Base-by-base conservation (phyloP, 1,140 invertebrate genomes). In the Papilio xuthus region DNA sequence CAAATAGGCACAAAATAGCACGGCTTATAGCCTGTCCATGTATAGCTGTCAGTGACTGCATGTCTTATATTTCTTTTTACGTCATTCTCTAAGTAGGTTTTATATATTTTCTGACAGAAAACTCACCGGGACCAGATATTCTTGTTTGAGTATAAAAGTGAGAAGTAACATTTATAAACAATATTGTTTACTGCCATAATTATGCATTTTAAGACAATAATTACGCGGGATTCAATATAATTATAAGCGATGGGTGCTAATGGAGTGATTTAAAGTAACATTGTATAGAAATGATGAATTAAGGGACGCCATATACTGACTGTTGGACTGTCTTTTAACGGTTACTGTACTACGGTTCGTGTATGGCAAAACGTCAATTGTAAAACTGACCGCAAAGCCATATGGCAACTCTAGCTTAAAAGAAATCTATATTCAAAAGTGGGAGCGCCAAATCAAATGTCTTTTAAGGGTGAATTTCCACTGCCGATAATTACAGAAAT, bases 161-260 rank as follows among this genome's bases (percentile, higher is more conserved):
- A 7, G 32, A 37, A 37, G 32, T n/a, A n/a, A n/a, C n/a, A n/a
- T n/a, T n/a, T n/a, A n/a, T n/a, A 37, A 37, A 37, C 32, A 37
- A 37, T 37, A 18, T 50, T 18, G 15, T 50, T 63, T 26, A 10
- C 26, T 67, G 9, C 23, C 15, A 18, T 13, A 32, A 42, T 71
- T 73, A 42, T 18, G 41, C 23, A 73, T 73, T 41, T 42, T 44
- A 73, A 20, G 71, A 73, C 71, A 73, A 73, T 73, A 73, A 73
- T 15, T 71, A 73, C 42, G 41, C 42, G 41, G 71, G 71, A 26
- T 44, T 15, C 42, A 44, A 47, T 73, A 42, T 73, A 71, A 9
- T 37, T 44, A 7, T 73, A 73, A 73, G 42, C 3, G 42, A 50
- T 47, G 12, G 71, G 71, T 73, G 71, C 71, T 72, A 72, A 47